Base-by-base conservation (phyloP, 2,888 invertebrate species). In the Dendrolimus houi region DNA sequence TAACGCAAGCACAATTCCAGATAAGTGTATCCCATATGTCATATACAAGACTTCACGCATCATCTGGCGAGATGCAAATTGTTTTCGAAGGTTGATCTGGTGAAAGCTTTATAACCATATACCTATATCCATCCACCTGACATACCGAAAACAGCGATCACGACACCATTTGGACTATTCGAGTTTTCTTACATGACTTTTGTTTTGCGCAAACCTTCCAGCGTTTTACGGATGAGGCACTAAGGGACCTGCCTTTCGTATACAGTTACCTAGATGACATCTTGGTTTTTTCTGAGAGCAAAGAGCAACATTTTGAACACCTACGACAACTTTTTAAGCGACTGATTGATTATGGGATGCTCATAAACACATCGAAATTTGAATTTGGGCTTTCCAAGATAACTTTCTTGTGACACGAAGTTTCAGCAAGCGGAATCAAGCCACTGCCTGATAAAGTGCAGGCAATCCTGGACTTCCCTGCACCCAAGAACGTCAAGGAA, bases 201-300 rank as follows among this genome's bases (percentile, higher is more conserved):
- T 47, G 79, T 81, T 1, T 65, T 83, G 1, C 58, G 75, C 77
- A 81, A 57, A 76, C 77, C 0, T 70, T 83, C 59, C 78, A 80
- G 56, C 64, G 74, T 1, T 77, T 77, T 52, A 73, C 81, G 13
- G 69, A 78, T 54, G 57, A 53, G 29, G 42, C 54, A 9, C 8
- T 40, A 17, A 59, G 55, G 8, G 57, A 52, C 12, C 6, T 57
- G 2, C 55, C 57, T 29, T 54, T 54, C 12, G 42, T 42, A 54
- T 58, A 41, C 14, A 17, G 55, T 9, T 60, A 55, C 52, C 10
- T 60, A 2, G 58, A 60, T 41, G 60, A 60, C 41, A 14, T 60
- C 41, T 52, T 59, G n/a, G 42, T 59, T 1, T 52, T 40, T 53
- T 59, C 59, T 12, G 53, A 42, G 10, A 53, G n/a, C 42, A 13